A percentile compares a stretch with the other conserved stretches of the same genome.
phyloP scores from a whole-genome alignment of 2,888 invertebrate genomes.

The Xylota segnis region DNA sequence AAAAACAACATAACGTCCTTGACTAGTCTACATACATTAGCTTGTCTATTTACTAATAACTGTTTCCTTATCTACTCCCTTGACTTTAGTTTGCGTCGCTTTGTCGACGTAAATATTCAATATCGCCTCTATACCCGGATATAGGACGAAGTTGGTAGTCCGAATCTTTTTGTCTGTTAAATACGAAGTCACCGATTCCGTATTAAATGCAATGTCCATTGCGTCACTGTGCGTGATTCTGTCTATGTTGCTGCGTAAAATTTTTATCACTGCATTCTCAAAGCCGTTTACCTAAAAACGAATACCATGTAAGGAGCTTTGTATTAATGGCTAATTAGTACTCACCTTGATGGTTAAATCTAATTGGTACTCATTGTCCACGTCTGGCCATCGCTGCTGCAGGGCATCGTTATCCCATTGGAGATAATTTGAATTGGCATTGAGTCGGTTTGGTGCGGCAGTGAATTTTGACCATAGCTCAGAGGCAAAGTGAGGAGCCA shows the following conservation, averaged over 20 bases:
- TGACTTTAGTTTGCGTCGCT: slow-evolving; percentile 78
- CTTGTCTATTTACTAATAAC: slow-evolving; percentile 29
- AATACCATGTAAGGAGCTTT: background rate
- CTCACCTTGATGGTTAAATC: slow-evolving; percentile 88
- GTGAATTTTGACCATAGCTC: slow-evolving; percentile 94
- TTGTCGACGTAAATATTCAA: slow-evolving; percentile 83
- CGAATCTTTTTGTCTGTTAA: slow-evolving; percentile 83
- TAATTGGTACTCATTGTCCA: slow-evolving; percentile 89
- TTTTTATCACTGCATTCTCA: slow-evolving; percentile 85
- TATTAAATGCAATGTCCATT: slow-evolving; percentile 85
- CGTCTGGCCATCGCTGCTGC: slow-evolving; percentile 91
- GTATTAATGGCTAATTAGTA: slow-evolving; percentile 50
- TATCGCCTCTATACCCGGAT: slow-evolving; percentile 84
- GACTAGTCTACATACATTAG: slow-evolving; percentile 13
- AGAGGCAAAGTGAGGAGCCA: slow-evolving; percentile 95
- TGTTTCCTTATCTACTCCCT: slow-evolving; percentile 30
- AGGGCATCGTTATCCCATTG: slow-evolving; percentile 89
- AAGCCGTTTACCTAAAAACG: slow-evolving; percentile 85
- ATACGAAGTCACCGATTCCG: slow-evolving; percentile 82
- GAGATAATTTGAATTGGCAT: slow-evolving; percentile 85
- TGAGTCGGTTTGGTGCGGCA: slow-evolving; percentile 87
- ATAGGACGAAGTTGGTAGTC: slow-evolving; percentile 82
- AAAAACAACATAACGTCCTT: slow-evolving; percentile 1
- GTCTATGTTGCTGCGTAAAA: slow-evolving; percentile 85
- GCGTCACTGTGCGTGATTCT: slow-evolving; percentile 86